Evolutionary conservation across 2,113 vertebrate species (phyloP).

Genomic region (Psettodes erumei): DNA sequence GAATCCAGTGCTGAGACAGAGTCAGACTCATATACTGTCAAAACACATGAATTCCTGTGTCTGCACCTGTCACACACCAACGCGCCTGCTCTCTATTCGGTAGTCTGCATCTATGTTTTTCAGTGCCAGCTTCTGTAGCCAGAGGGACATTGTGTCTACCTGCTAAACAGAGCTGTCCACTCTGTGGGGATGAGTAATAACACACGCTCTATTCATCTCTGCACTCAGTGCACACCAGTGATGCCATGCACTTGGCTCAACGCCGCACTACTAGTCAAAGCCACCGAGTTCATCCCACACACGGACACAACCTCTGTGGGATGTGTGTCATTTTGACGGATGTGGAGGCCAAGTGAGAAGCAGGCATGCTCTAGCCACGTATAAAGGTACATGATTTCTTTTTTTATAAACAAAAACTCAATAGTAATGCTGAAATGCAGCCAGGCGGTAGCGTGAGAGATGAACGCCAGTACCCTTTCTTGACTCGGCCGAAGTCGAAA

Average conservation of each 20-base stretch:
- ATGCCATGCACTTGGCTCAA: slow-evolving; percentile 23
- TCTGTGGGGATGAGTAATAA: slow-evolving; percentile 41
- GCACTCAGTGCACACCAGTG: slow-evolving; percentile 3
- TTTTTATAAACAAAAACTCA: background rate
- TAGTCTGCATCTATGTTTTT: slow-evolving; percentile 9
- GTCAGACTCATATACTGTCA: background rate
- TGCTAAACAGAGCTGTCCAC: slow-evolving; percentile 39
- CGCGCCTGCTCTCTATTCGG: slow-evolving; percentile 26
- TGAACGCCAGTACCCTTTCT: slow-evolving; percentile 90
- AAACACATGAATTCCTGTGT: background rate
- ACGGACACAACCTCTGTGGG: background rate
- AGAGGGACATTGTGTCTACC: slow-evolving; percentile 41
- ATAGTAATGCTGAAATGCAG: slow-evolving; percentile 12
- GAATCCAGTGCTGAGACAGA: background rate
- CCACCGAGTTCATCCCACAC: slow-evolving; percentile 12
- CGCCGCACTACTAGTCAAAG: background rate
- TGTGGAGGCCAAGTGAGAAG: background rate
- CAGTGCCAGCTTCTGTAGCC: slow-evolving; percentile 23
- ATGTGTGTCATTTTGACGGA: slow-evolving; percentile 14
- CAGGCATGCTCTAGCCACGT: background rate
- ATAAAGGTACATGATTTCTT: slow-evolving; percentile 16
- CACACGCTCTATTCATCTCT: slow-evolving; percentile 49
- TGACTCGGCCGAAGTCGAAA: slow-evolving; percentile 97
- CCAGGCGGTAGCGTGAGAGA: background rate
- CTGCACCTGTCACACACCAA: slow-evolving; percentile 2